A percentile compares a stretch with the other conserved stretches of the same genome.
These are phyloP conservation scores for Poecilus cupreus DNA, from an alignment of 2,888 invertebrate genomes.

Conservation along the genomic window DNA sequence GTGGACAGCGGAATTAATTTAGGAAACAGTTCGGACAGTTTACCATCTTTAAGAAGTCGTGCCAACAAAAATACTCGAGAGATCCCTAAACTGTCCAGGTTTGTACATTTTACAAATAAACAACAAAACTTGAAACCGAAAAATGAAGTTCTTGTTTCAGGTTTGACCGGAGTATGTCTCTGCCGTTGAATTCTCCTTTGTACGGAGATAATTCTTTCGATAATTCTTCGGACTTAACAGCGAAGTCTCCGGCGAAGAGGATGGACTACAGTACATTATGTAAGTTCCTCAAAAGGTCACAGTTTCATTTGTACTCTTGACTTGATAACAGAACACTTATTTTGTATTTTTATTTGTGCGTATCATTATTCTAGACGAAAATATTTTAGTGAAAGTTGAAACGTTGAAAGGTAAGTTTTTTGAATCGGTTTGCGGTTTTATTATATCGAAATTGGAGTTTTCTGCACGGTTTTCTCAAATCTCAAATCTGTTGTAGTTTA, in stretches of 20 bases:
- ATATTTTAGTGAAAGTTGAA: conserved; percentile 56
- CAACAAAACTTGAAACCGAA: not conserved
- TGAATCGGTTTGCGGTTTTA: not conserved
- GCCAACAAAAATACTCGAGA: conserved; percentile 69
- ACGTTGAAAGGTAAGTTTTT: conserved; percentile 9
- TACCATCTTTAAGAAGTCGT: conserved; percentile 67
- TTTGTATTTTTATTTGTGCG: conserved; percentile 39
- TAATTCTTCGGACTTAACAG: not conserved
- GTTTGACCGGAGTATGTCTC: conserved; percentile 82
- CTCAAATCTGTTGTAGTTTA: conserved; percentile 4
- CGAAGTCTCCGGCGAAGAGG: conserved; percentile 67
- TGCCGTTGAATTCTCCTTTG: conserved; percentile 76
- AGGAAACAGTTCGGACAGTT: conserved; percentile 71
- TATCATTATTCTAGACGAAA: conserved; percentile 42
- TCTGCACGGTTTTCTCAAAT: too few relatives aligned
- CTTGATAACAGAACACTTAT: conserved; percentile 24
- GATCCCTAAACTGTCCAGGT: conserved; percentile 73
- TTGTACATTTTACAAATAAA: conserved; percentile 60
- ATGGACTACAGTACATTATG: conserved; percentile 88
- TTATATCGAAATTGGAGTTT: not conserved
- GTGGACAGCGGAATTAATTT: conserved; percentile 88
- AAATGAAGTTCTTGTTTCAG: conserved; percentile 70
- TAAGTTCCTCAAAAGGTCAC: conserved; percentile 75
- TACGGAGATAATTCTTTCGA: conserved; percentile 74
- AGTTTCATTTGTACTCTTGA: not conserved